Percentiles rank a stretch among this genome's conserved stretches.
Conservation (phyloP, 2,797 vertebrate genomes). For the Neopelma chrysocephalum region DNA sequence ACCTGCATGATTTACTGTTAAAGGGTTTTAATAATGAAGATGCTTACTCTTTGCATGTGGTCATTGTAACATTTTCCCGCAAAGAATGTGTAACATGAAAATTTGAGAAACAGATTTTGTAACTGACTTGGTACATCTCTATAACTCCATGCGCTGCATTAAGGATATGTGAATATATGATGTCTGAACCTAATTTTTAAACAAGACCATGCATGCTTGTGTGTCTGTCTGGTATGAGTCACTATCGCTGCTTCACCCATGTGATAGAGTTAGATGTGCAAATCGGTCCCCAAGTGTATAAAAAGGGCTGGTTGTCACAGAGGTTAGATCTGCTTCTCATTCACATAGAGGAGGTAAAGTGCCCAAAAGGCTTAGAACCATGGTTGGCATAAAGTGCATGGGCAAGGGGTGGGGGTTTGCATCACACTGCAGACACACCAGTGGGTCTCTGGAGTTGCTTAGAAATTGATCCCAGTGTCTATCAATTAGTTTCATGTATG, state of each 20-base stretch:
- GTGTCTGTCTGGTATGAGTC: not conserved
- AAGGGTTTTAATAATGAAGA: constrained; percentile 68
- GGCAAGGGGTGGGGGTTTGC: not conserved
- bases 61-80: constrained; percentile 47
- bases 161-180: constrained; percentile 23
- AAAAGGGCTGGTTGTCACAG: not conserved
- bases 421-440: accelerated
- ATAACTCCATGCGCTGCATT: constrained; percentile 26
- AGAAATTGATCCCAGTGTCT: not conserved
- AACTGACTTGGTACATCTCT: constrained; percentile 39
- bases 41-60: constrained; percentile 72
- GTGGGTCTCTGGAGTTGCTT: not conserved
- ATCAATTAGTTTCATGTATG: not conserved
- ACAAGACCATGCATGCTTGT: constrained; percentile 47
- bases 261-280: not conserved
- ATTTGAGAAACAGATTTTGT: constrained; percentile 56
- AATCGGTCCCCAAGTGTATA: not conserved
- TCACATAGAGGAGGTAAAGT: not conserved
- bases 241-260: not conserved
- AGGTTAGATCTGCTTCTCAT: not conserved
- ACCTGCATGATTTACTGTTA: constrained; percentile 64
- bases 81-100: constrained; percentile 8
- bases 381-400: not conserved
- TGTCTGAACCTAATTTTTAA: constrained; percentile 44
- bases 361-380: not conserved